Evolutionary conservation across 2,888 invertebrate genomes (phyloP).

Genomic region (Gibbula magus): DNA sequence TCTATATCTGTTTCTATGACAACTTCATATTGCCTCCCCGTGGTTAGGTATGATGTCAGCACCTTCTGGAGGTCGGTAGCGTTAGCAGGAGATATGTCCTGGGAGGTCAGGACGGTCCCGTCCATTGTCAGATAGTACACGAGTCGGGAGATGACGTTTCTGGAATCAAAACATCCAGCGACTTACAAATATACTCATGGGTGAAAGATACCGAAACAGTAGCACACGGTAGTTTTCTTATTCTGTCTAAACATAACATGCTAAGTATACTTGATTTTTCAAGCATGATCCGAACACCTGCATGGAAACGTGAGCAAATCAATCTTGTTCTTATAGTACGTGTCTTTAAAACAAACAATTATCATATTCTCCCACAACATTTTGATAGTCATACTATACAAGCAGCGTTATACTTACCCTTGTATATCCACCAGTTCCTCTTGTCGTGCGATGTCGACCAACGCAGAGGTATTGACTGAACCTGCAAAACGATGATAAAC

Average conservation of each 20-base stretch:
- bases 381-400: no score
- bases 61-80: background rate
- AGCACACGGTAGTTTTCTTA: no score
- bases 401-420: background rate
- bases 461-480: background rate
- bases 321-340: no score
- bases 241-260: no score
- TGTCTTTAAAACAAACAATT: no score
- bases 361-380: no score
- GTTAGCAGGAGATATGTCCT: background rate
- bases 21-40: constrained; percentile 1
- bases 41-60: background rate
- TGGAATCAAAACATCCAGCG: background rate
- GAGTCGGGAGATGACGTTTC: background rate
- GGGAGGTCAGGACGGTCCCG: background rate
- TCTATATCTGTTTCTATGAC: background rate
- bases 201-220: no score
- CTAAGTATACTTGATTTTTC: no score
- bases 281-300: no score
- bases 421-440: constrained; percentile 2
- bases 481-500: no score
- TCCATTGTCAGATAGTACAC: background rate
- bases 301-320: no score
- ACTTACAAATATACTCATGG: background rate
- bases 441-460: background rate